Evolutionary conservation across 1,140 invertebrate species (phyloP).

Genomic region (Pteromalus puparum): DNA sequence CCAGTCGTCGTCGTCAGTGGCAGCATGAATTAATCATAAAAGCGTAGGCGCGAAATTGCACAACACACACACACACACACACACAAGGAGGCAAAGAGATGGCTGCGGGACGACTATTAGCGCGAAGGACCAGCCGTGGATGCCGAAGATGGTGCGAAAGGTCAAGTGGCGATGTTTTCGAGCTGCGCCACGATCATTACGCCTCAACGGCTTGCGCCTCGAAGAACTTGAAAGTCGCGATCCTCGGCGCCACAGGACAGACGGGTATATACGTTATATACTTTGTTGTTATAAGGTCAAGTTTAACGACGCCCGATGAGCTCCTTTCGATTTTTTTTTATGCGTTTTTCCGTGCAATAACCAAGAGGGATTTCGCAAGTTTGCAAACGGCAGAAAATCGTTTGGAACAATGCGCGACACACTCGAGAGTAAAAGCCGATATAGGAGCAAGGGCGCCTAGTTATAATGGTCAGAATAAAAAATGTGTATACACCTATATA

Average conservation of each 20-base stretch:
- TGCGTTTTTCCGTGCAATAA: neutral
- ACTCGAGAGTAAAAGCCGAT: neutral
- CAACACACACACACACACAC: neutral
- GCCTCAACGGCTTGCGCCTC: neutral
- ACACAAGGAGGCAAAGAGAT: slow-evolving; percentile 1
- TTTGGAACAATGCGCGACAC: neutral
- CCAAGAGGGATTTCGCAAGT: neutral
- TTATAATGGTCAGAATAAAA: neutral
- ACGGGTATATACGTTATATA: slow-evolving; percentile 58
- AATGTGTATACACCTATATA: neutral
- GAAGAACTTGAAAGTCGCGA: slow-evolving; percentile 63
- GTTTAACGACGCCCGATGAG: neutral
- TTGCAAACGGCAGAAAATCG: too few species aligned
- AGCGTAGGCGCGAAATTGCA: slow-evolving; percentile 28
- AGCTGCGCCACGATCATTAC: neutral
- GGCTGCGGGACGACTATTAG: slow-evolving; percentile 16
- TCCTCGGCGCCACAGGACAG: slow-evolving; percentile 63
- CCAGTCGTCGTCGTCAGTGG: neutral
- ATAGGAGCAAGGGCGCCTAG: slow-evolving; percentile 23
- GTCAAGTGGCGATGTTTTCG: neutral
- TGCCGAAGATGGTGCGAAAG: slow-evolving; percentile 13
- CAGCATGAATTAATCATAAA: slow-evolving; percentile 49
- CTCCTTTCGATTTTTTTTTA: neutral
- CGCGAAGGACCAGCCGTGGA: slow-evolving; percentile 31
- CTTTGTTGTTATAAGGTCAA: neutral